Percentiles rank a stretch among this genome's conserved stretches.
These are phyloP conservation scores for Drosophila bocki DNA, from an alignment of 1,140 invertebrate genomes.

Conservation along the genomic window DNA sequence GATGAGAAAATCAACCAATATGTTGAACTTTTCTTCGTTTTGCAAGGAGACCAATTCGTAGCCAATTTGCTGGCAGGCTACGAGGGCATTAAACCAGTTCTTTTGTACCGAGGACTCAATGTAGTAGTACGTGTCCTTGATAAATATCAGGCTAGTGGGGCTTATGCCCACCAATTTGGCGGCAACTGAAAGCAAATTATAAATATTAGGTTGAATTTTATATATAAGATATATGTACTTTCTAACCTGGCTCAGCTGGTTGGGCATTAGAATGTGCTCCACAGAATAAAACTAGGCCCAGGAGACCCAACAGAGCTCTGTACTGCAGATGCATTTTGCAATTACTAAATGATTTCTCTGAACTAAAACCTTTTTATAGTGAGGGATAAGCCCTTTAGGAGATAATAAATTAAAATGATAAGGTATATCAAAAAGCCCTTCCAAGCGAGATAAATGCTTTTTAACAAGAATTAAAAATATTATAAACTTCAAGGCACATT, in stretches of 20 bases:
- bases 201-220: not conserved
- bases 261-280: not conserved
- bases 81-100: conserved; percentile 4
- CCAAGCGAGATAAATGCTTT: no score
- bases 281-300: not conserved
- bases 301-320: not conserved
- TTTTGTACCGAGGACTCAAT: not conserved
- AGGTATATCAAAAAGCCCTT: not conserved
- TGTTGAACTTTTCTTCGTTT: not conserved
- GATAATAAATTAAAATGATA: not conserved
- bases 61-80: not conserved
- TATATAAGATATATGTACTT: no score
- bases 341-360: not conserved
- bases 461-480: not conserved
- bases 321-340: not conserved
- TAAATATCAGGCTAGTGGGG: not conserved
- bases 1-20: not conserved
- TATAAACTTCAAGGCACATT: not conserved
- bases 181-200: not conserved
- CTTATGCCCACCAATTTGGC: not conserved
- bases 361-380: not conserved
- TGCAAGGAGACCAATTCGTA: not conserved
- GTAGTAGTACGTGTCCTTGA: not conserved
- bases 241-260: no score
- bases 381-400: not conserved